phyloP scores from a whole-genome alignment of 2,797 vertebrate species.

The Podarcis lilfordi region DNA sequence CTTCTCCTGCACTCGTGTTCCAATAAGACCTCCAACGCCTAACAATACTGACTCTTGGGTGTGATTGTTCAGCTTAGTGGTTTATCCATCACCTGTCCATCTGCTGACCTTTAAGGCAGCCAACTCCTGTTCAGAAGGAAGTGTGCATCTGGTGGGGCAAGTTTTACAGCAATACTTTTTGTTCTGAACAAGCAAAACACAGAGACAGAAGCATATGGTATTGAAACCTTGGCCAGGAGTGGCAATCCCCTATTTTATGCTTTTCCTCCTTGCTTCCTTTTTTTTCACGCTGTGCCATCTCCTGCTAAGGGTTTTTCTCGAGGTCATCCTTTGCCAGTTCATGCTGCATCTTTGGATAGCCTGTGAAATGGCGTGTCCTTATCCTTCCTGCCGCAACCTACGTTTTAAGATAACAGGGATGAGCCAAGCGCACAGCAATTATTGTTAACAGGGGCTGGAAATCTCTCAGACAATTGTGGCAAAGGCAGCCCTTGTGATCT shows the following conservation, averaged over 20 bases:
- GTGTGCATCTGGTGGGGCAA: background rate
- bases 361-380: background rate
- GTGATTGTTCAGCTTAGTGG: background rate
- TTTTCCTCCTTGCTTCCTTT: background rate
- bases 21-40: background rate
- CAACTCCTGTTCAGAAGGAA: background rate
- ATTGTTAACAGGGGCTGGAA: background rate
- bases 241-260: background rate
- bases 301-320: background rate
- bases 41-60: background rate
- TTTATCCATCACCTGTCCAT: constrained; percentile 17
- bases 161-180: background rate
- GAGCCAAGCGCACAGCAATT: background rate
- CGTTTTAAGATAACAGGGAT: background rate
- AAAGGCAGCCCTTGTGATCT: background rate
- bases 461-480: background rate
- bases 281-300: background rate
- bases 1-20: background rate
- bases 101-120: constrained; percentile 18
- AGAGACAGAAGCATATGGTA: constrained; percentile 21
- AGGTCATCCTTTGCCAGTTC: constrained; percentile 4
- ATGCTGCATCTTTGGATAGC: background rate
- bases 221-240: constrained; percentile 20
- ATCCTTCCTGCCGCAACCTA: background rate
- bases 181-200: background rate